Base-by-base conservation (phyloP, 1,140 invertebrate genomes). In the Pseudomyrmex sp. region DNA sequence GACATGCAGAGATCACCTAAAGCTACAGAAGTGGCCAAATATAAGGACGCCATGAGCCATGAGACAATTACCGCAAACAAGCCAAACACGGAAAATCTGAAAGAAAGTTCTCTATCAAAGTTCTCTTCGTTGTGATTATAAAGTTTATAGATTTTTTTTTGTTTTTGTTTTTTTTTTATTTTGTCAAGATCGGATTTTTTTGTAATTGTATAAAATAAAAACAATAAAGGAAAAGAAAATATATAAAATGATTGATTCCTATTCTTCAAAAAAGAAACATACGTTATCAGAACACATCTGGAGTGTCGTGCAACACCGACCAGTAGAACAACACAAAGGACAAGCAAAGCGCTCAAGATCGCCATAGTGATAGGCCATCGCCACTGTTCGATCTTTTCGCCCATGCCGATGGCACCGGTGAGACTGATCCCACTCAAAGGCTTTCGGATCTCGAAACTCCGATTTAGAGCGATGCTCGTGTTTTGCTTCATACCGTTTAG, bases 41-140 rank as follows among this genome's bases (percentile, higher is more conserved):
- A 97, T 35, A 98, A 91, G 63, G 97, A 98, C 23, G 97, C 97
- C 95, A 97, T 96, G 72, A 98, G 95, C 97, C 97, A 98, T 85
- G 97, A 98, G 83, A 97, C 96, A 86, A 98, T 98, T n/a, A 98
- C 96, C 59, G 97, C 97, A 83, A 98, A 96, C 70, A 99, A 94
- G 46, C 98, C 98, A 89, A 98, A 97, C 50, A 98, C 98, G 90
- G 97, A 96, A 86, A 97, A 97, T 87, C 96, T 96, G 83, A 63
- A 86, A 59, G 23, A 3, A 48, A 50, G 35, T 48, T 59, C 7
- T 59, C 12, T 48, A 20, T 80, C 9, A 80, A 23, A 70, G 26
- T 1, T 23, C 20, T 23, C 9, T 69, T 69, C 4, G 10, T 63
- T 50, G 12, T 15, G 9, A 68, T 15, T 68, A 10, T 12, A 35